These are phyloP conservation scores for Carposina sasakii DNA, from an alignment of 1,140 invertebrate genomes.

Conservation along the genomic window DNA sequence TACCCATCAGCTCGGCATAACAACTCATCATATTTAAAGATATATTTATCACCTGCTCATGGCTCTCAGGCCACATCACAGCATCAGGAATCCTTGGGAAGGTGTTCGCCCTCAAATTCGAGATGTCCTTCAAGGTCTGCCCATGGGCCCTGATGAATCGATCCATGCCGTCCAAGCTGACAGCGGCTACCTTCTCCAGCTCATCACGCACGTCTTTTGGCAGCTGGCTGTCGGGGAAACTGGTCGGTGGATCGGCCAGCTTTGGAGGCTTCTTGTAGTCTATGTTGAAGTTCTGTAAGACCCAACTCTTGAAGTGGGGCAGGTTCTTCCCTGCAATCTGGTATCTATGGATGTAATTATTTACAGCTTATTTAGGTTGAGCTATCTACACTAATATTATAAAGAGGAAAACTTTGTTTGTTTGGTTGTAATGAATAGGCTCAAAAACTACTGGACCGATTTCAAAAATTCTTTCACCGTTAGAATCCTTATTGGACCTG, in stretches of 20 bases:
- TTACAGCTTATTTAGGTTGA: too few relatives aligned
- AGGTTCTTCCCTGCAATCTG: constrained; percentile 84
- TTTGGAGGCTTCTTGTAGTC: constrained; percentile 45
- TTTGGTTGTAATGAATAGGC: too few relatives aligned
- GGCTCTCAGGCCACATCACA: constrained; percentile 91
- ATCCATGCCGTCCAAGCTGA: constrained; percentile 87
- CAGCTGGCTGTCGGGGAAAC: constrained; percentile 65
- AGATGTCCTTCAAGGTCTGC: constrained; percentile 94
- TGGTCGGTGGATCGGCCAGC: constrained; percentile 67
- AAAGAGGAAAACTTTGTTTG: too few relatives aligned
- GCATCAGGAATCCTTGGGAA: constrained; percentile 93
- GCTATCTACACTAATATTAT: too few relatives aligned
- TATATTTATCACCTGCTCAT: constrained; percentile 85
- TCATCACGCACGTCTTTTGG: constrained; percentile 62
- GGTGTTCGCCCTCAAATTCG: constrained; percentile 79
- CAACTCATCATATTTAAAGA: too few relatives aligned
- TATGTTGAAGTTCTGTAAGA: constrained; percentile 80
- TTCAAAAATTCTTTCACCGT: too few relatives aligned
- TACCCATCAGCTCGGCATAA: too few relatives aligned
- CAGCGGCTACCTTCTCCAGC: constrained; percentile 79
- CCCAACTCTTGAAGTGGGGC: constrained; percentile 89
- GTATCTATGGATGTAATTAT: constrained; percentile 85
- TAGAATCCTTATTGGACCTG: too few relatives aligned
- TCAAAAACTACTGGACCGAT: too few relatives aligned
- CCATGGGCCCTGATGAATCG: constrained; percentile 94